Evolutionary conservation across 2,888 invertebrate species (phyloP).

Genomic region (Meta bourneti): DNA sequence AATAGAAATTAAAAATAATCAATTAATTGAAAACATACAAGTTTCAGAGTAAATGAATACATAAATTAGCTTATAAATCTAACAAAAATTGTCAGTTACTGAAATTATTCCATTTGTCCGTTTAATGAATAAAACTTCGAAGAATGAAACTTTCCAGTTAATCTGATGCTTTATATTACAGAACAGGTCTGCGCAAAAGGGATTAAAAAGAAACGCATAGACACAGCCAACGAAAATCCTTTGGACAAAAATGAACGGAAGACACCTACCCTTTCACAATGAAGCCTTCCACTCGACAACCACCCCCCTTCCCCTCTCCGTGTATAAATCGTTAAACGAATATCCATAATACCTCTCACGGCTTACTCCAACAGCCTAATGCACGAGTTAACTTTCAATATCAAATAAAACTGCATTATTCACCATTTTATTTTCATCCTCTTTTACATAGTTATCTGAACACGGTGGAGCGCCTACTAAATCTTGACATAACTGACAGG

Average conservation of each 20-base stretch:
- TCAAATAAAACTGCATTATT: constrained; percentile 26
- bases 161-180: too few relatives aligned
- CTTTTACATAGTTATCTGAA: neutral
- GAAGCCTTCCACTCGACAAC: neutral
- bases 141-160: too few relatives aligned
- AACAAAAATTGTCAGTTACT: too few relatives aligned
- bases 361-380: constrained; percentile 12
- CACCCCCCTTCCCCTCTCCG: neutral
- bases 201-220: neutral
- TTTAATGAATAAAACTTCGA: too few relatives aligned
- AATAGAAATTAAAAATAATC: too few relatives aligned
- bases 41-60: too few relatives aligned
- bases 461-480: constrained; percentile 13
- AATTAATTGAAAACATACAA: too few relatives aligned
- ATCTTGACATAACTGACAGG: constrained; percentile 59
- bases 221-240: neutral
- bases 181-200: neutral
- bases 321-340: neutral
- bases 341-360: neutral
- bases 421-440: constrained; percentile 3
- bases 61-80: too few relatives aligned
- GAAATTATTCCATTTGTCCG: too few relatives aligned
- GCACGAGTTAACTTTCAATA: constrained; percentile 42
- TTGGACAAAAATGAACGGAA: neutral
- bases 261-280: neutral